Base-by-base conservation (phyloP, 2,113 vertebrate genomes). In the Stictonetta naevosa region DNA sequence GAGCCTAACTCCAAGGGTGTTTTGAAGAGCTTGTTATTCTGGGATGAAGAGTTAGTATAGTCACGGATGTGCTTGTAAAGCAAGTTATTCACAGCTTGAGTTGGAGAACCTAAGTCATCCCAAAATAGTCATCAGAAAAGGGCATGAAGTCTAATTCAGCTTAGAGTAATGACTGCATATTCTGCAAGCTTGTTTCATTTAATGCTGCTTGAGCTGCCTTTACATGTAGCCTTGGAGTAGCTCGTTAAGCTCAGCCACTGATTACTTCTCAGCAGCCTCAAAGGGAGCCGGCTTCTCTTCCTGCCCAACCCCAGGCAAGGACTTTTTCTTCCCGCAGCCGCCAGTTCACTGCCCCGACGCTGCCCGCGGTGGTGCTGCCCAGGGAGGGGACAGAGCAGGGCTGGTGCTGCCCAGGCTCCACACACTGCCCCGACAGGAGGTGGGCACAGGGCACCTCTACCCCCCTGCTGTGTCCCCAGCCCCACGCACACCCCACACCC, bases 331-430 rank as follows among this genome's bases (percentile, higher is more conserved):
- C 48, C 66, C 28, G 38, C 8, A 17, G 36, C 33, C 28, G 3
- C 42, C 3, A 0, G 19, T 29, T 73, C n/a, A 20, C 33, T 10
- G 6, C 34, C 38, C 71, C 2, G 0, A 4, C 2, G 10, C 15
- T 40, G 48, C 42, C 5, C 44, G 52, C 13, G 7, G 4, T 44
- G 60, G 62, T 15, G 10, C 5, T 44, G 52, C 63, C 59, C 13
- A 1, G 22, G 38, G 33, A 46, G 31, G 48, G 11, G 38, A 28
- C 1, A 0, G 63, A 63, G 69, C 64, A 38, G 14, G 46, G 50
- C 38, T 9, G 17, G 28, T 44, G 64, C 81, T 59, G 64, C 50
- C 31, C 33, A 3, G 28, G 48, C 48, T n/a, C 60, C 3, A 0
- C 3, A 3, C 7, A 1, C 13, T 25, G 36, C 42, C 42, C 34